Evolutionary conservation across 2,888 invertebrate genomes (phyloP).

Genomic region (Hydrotaea diabolus): DNA sequence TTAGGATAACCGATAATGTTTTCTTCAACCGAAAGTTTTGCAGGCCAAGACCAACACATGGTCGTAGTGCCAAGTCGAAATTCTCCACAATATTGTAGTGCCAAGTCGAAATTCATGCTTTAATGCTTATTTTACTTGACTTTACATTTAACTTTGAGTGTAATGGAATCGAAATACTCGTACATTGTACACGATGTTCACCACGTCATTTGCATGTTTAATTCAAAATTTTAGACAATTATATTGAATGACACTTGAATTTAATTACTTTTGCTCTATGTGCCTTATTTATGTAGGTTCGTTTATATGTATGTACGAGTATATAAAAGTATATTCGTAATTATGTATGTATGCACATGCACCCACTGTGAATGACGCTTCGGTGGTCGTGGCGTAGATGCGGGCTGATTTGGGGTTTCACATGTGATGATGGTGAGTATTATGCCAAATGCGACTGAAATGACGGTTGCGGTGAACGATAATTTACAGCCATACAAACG

Average conservation of each 20-base stretch:
- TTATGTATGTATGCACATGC: conserved; percentile 1
- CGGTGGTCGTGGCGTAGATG: neutral
- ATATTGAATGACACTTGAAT: conserved; percentile 39
- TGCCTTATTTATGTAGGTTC: too few species aligned
- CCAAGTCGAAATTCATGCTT: too few species aligned
- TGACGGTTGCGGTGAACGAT: conserved; percentile 3
- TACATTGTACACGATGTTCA: conserved; percentile 13
- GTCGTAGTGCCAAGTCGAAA: too few species aligned
- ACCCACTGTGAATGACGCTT: neutral
- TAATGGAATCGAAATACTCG: neutral
- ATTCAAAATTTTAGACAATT: conserved; percentile 37
- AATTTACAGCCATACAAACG: neutral
- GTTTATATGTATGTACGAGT: neutral
- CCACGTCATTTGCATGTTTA: conserved; percentile 37
- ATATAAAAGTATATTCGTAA: neutral
- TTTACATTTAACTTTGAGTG: conserved; percentile 8
- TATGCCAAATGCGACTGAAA: neutral
- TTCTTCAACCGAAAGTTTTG: too few species aligned
- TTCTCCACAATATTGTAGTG: too few species aligned
- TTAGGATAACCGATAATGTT: too few species aligned
- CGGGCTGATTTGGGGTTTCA: conserved; percentile 5
- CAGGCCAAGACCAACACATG: too few species aligned
- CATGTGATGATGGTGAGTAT: neutral
- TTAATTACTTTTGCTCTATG: conserved; percentile 4
- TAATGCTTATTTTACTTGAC: too few species aligned